These are phyloP conservation scores for Diacarnus erythraeanus DNA, from an alignment of 37 sponge, comb jelly and placozoan species.

Conservation along the genomic window DNA sequence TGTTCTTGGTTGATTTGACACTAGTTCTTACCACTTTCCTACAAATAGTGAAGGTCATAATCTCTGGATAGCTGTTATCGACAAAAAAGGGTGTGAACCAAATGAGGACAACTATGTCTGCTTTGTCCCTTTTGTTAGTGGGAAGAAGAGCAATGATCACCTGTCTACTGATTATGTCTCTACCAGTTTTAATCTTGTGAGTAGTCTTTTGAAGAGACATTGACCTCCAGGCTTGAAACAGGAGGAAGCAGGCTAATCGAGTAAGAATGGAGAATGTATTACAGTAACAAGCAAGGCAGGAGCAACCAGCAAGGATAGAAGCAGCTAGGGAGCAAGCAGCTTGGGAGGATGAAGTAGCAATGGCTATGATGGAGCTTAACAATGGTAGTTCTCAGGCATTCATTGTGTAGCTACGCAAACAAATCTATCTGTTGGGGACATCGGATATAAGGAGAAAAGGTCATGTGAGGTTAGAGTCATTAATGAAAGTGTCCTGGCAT, in stretches of 20 bases:
- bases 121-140: conserved; percentile 48
- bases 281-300: not conserved
- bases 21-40: conserved; percentile 58
- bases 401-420: not conserved
- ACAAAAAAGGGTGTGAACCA: conserved; percentile 42
- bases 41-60: conserved; percentile 15
- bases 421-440: not conserved
- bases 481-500: not conserved
- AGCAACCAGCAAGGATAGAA: not conserved
- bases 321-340: not conserved
- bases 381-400: not conserved
- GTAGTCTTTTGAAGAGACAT: conserved; percentile 46
- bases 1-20: no score
- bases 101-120: conserved; percentile 48
- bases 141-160: conserved; percentile 54
- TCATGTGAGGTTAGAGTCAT: not conserved
- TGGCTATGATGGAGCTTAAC: not conserved
- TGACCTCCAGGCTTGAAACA: conserved; percentile 21
- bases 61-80: conserved; percentile 55
- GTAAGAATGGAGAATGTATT: conserved; percentile 20
- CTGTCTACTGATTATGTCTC: conserved; percentile 66
- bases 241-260: conserved; percentile 24
- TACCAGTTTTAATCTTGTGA: conserved; percentile 27
- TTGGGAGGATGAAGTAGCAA: not conserved
- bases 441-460: not conserved